phyloP scores from a whole-genome alignment of 2,113 vertebrate species.

The Pterophyllum scalare region DNA sequence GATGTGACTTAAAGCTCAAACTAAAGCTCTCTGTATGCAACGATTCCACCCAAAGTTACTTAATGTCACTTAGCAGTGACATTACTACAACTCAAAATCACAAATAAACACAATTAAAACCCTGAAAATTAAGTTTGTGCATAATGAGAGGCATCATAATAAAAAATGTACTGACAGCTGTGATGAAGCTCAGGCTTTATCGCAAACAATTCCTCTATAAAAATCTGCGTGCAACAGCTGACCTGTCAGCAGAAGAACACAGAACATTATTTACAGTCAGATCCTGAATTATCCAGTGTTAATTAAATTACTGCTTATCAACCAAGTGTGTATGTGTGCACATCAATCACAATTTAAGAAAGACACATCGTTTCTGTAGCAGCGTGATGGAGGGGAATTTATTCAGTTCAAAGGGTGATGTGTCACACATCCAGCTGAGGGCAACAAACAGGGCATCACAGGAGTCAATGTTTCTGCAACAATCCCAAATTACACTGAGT shows the following conservation, averaged over 20 bases:
- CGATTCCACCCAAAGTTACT: background rate
- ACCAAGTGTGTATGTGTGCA: background rate
- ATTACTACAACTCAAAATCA: background rate
- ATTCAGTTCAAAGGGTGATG: background rate
- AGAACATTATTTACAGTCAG: background rate
- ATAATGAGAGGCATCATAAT: background rate
- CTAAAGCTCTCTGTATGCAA: no score
- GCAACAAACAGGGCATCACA: background rate
- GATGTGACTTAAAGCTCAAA: no score
- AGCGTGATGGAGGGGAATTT: background rate
- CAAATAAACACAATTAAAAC: background rate
- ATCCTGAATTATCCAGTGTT: background rate
- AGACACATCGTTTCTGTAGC: background rate
- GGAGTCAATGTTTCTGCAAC: background rate
- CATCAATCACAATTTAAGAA: background rate
- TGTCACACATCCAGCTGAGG: background rate
- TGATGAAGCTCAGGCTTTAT: background rate
- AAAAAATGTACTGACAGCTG: background rate
- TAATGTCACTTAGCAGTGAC: background rate
- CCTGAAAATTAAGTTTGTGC: background rate
- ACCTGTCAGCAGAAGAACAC: conserved; percentile 1
- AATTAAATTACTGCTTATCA: background rate
- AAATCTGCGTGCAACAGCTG: background rate
- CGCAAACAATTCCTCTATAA: background rate
- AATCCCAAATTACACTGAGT: background rate